Evolutionary conservation across 37 sponge, comb jelly and placozoan species (phyloP), one percentile per base, ranked within the genome.

Genomic region (Lycopodina hypogea): DNA sequence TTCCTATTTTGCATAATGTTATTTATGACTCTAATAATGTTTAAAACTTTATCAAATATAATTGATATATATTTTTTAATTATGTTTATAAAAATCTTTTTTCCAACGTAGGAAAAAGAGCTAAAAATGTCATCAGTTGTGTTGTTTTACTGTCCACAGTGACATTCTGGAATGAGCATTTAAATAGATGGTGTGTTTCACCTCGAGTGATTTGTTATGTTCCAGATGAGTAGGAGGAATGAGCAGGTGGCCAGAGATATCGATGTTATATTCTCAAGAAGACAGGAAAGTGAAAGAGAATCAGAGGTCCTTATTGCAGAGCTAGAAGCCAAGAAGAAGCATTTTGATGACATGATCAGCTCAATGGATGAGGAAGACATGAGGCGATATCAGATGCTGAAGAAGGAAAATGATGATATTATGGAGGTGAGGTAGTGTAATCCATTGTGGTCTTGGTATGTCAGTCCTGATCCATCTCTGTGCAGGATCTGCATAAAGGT

Each of bases 151-250:
- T n/a, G n/a, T n/a, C n/a, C n/a, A n/a, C n/a, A n/a, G n/a, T n/a
- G n/a, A n/a, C n/a, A n/a, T n/a, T n/a, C n/a, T n/a, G n/a, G n/a
- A n/a, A n/a, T n/a, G n/a, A n/a, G n/a, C n/a, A n/a, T n/a, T 45
- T 45, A 12, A 45, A 45, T 45, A 9, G 8, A 45, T 45, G 48
- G 8, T 45, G 48, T 45, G 9, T 45, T 45, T 9, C 48, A 45
- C 4, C 48, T 45, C 9, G 9, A 45, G 48, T 70, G 2, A 11
- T n/a, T 70, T 26, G 6, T 42, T 42, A 3, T 70, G 6, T 36
- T 45, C n/a, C 48, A 92, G 93, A 69, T 92, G 12, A 26, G 48
- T 41, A 76, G 32, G 41, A 88, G 79, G 72, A 92, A 92, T 84
- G 85, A 92, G 18, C 2, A 69, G 30, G 89, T 88, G 48, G 62